A percentile compares a stretch with the other conserved stretches of the same genome.
Evolutionary conservation across 2,113 vertebrate genomes (phyloP).

Genomic region (Petroica traversi): DNA sequence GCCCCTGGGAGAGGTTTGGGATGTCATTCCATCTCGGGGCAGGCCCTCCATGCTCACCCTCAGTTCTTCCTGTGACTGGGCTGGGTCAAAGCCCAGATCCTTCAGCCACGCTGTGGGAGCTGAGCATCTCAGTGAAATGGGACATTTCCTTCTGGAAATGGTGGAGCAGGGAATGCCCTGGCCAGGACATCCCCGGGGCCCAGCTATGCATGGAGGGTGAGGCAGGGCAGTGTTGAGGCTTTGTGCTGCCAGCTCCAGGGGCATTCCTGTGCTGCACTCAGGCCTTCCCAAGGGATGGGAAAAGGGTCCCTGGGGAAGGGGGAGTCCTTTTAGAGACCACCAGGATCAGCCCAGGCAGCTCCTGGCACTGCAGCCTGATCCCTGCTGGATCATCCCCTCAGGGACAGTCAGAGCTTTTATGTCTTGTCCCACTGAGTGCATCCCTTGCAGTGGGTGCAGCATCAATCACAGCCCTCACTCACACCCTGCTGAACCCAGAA

Average conservation of each 20-base stretch:
- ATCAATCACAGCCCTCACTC: neutral
- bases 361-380: neutral
- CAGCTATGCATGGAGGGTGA: rapidly evolving
- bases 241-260: neutral
- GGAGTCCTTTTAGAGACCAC: neutral
- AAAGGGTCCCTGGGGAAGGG: neutral
- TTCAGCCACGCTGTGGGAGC: neutral
- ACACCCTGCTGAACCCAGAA: neutral
- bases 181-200: neutral
- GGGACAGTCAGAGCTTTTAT: too few relatives aligned
- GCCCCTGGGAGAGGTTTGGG: neutral
- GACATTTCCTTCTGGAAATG: neutral
- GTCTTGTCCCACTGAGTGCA: neutral
- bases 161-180: neutral
- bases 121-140: rapidly evolving
- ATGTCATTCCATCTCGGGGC: neutral
- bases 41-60: neutral
- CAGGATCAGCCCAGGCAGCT: too few relatives aligned
- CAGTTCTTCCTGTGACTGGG: neutral
- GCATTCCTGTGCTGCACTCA: neutral
- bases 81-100: neutral
- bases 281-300: neutral
- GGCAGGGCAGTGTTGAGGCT: rapidly evolving
- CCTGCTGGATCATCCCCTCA: neutral
- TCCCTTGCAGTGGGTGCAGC: neutral